Evolutionary conservation across 2,888 invertebrate species (phyloP), one percentile per base, ranked within the genome.

Genomic region (Drosophila setosimentum): DNA sequence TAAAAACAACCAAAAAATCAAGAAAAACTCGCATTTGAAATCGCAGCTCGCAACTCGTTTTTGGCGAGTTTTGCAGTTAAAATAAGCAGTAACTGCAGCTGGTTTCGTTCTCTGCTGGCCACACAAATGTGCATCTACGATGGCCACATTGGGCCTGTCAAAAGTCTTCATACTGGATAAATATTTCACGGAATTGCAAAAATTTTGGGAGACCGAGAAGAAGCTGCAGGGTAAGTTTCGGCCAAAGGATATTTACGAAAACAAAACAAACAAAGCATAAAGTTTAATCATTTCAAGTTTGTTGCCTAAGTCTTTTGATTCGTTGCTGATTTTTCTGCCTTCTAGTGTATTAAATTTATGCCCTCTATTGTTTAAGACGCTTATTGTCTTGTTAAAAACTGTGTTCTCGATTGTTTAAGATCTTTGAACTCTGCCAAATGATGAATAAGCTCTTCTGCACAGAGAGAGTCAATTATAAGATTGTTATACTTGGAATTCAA

Each of bases 131-230:
- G 79, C 83, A 87, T 91, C 83, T 92, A 93, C 91, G 87, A 98
- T 98, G 98, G 98, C 98, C 95, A 98, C 98, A 94, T 95, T 98
- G 94, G 98, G 98, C 95, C 96, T 98, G 92, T 98, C 98, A 93
- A 98, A 98, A 95, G 98, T 98, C 94, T 98, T 98, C 95, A 98
- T 98, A 94, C 96, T 98, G 95, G 98, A 98, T 96, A 98, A 98
- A 94, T 98, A 98, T 94, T 98, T 98, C 94, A 98, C 97, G 87
- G 98, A 98, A 94, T 95, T 98, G 94, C 98, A 98, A 94, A 98
- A 98, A 94, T 97, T 98, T 94, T 97, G 98, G 97, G 98, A 98
- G 94, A 97, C 98, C 78, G 98, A 98, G 94, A 98, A 98, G 94
- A 98, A 98, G 94, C 95, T 98, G 92, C 97, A 97, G 96, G 98